Base-by-base conservation (phyloP, 2,797 vertebrate species). In the Notolabrus celidotus region DNA sequence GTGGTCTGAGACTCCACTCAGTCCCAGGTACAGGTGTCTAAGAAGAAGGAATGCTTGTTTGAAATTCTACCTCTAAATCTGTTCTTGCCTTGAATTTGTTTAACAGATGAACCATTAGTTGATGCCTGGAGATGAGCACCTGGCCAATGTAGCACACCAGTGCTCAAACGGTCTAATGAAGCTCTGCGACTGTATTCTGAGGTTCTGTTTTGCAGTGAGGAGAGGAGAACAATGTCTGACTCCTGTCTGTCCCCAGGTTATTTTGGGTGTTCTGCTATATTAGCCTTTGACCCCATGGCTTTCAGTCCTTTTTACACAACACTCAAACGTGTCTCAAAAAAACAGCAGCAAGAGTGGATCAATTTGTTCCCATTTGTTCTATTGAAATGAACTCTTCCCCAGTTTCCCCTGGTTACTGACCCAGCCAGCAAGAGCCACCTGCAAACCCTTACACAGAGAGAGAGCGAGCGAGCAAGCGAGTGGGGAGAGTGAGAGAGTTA, bases 341-440 rank as follows among this genome's bases (percentile, higher is more conserved):
- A 88, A 84, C 84, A 68, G 73, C 88, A 88, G 80, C 71, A 71
- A 86, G 83, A 86, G 79, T 81, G 72, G 86, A 90, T 90, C 83
- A 89, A 87, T 90, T 90, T 92, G 86, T 92, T 87, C 85, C 82
- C 84, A 87, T 91, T 89, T 85, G 84, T 89, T 88, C 86, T 80
- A 79, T 70, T 86, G 84, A 86, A 89, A 80, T 92, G 90, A 92
- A 92, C 90, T 92, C 89, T 92, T 90, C 87, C 90, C 92, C 87
- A 91, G 87, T 92, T 92, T 86, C 78, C 90, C 84, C 88, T 88
- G 84, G 88, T 91, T 91, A 88, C 88, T 91, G 84, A 91, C 86
- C 88, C 86, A 85, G 89, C 79, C 85, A 85, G 86, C 79, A 45
- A 88, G 66, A 86, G 82, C 89, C 91, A 92, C 90, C 91, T 92